Conservation (phyloP, 2,113 vertebrate genomes). For the Tonatia bakeri region DNA sequence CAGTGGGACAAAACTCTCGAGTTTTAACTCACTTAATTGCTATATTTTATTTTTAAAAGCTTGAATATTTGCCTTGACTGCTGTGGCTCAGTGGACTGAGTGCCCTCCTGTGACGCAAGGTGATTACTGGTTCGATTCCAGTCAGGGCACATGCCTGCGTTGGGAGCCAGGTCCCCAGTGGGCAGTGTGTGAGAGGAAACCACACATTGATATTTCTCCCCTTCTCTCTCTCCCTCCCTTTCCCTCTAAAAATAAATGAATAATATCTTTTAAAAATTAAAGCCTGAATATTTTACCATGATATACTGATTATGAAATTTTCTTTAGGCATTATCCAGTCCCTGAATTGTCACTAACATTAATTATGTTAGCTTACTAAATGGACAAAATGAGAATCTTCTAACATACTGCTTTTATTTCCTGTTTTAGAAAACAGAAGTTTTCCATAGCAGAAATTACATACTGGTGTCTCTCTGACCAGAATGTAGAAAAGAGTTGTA, state of each 20-base stretch:
- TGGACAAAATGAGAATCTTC: background rate
- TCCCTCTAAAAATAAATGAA: too few species aligned
- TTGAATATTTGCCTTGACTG: background rate
- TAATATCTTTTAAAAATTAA: too few species aligned
- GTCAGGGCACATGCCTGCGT: too few species aligned
- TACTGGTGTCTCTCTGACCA: background rate
- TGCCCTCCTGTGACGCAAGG: too few species aligned
- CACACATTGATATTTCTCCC: too few species aligned
- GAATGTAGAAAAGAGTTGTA: background rate
- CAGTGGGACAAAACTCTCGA: background rate
- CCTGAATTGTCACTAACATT: background rate
- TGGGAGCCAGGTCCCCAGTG: too few species aligned
- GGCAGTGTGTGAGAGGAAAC: too few species aligned
- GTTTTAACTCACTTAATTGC: background rate
- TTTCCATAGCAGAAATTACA: background rate
- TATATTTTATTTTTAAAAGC: background rate
- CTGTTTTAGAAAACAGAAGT: background rate
- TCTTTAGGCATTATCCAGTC: background rate
- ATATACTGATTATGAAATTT: background rate
- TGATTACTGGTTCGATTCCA: too few species aligned
- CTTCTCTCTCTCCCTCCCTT: too few species aligned
- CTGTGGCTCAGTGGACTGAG: too few species aligned
- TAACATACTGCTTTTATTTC: background rate
- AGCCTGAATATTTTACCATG: background rate
- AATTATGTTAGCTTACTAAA: background rate